Base-by-base conservation (phyloP, 1,140 invertebrate genomes). In the Drosophila seguyi region DNA sequence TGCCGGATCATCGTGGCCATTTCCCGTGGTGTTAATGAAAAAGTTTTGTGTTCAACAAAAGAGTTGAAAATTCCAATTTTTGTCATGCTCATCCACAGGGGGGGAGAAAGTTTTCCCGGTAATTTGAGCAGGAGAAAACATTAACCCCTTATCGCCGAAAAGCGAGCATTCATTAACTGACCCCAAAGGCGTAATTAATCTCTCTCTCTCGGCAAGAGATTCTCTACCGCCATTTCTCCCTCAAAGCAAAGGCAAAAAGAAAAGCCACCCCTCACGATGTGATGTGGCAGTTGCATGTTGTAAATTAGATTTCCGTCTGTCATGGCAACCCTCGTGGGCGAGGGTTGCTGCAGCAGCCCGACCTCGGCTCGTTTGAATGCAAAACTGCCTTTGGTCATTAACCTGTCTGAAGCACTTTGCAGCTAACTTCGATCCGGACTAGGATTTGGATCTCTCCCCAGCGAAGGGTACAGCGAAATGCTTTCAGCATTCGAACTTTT, bases 321-420 rank as follows among this genome's bases (percentile, higher is more conserved):
- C 85, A 88, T 88, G 85, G 65, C 85, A 90, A 88, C 85, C 86
- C 84, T 74, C 39, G 34, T n/a, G 6, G 1, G 45, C 45, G 42
- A 69, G 81, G 82, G 81, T 85, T 42, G 81, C 59, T 63, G 66
- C 76, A 48, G 39, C 27, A 29, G 38, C 14, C 6, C 36, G 8
- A 41, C 34, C 22, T 42, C 56, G 29, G 10, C 66, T 87, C 79
- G 83, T 81, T 88, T 84, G 81, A 88, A 88, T 88, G 85, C 85
- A 88, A 88, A 88, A 88, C 85, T 73, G 77, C 62, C 72, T 73
- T 90, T 88, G 85, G 85, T 88, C 85, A 90, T 88, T 88, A 88
- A 88, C 85, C 85, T 88, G 85, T 88, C 81, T 75, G 61, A 66
- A 81, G 85, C 85, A 88, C 84, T 88, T 88, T 88, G 84, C 76